phyloP scores from a whole-genome alignment of 2,888 invertebrate species.

The Calameuta idolon region DNA sequence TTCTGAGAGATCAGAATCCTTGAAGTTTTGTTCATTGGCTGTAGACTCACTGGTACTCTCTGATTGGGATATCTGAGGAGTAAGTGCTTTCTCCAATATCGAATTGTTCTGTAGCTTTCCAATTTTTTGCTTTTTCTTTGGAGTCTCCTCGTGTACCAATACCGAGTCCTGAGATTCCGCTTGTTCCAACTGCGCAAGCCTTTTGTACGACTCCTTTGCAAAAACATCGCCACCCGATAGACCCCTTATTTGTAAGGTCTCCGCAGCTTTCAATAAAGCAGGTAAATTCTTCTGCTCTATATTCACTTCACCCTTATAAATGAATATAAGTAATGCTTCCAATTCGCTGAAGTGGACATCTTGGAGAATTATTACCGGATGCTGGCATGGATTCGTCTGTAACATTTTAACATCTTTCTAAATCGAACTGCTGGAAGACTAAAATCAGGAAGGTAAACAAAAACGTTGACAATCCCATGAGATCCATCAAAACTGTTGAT shows the following conservation, averaged over 20 bases:
- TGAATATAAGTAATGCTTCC: constrained; percentile 76
- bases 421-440: background rate
- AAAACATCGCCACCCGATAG: constrained; percentile 72
- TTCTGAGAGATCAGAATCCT: constrained; percentile 46
- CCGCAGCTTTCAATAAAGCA: constrained; percentile 76
- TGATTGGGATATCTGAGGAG: constrained; percentile 43
- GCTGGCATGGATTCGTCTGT: constrained; percentile 80
- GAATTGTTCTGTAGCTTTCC: constrained; percentile 48
- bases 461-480: background rate
- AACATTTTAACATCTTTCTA: constrained; percentile 46
- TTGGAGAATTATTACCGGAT: constrained; percentile 81
- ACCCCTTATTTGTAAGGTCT: constrained; percentile 77
- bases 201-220: constrained; percentile 66
- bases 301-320: constrained; percentile 82
- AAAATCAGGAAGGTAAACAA: background rate
- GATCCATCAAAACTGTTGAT: background rate
- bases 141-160: constrained; percentile 41
- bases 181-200: constrained; percentile 50
- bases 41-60: constrained; percentile 48
- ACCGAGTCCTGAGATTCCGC: constrained; percentile 36
- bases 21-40: constrained; percentile 45
- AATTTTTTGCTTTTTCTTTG: constrained; percentile 55
- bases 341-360: constrained; percentile 78
- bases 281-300: constrained; percentile 78
- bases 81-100: constrained; percentile 53